phyloP scores from a whole-genome alignment of 37 sponge, comb jelly and placozoan genomes.

The Beroe forskalii region DNA sequence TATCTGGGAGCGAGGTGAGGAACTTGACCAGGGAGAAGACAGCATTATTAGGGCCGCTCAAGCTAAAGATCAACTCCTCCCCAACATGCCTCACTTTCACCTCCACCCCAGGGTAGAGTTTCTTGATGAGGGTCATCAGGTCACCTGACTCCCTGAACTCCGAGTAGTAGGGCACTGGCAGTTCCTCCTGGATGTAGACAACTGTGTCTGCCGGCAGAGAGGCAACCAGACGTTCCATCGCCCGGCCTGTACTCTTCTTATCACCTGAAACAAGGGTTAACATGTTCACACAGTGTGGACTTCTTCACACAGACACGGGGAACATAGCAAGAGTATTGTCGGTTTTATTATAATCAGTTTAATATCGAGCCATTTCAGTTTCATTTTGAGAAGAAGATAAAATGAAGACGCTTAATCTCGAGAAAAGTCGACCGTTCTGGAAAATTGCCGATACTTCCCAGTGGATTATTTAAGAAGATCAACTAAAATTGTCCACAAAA shows the following conservation, averaged over 20 bases:
- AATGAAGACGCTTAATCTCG: too few species aligned
- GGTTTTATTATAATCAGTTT: too few species aligned
- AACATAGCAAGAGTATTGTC: too few species aligned
- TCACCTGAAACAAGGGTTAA: constrained; percentile 40
- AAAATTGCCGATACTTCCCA: too few species aligned
- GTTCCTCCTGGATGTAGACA: not conserved
- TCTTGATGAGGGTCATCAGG: not conserved
- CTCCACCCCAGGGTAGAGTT: not conserved
- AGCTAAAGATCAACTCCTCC: not conserved
- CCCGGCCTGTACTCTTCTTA: not conserved
- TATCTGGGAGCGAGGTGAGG: constrained; percentile 9
- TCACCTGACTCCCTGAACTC: constrained; percentile 6
- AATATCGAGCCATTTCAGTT: too few species aligned
- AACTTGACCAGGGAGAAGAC: constrained; percentile 9
- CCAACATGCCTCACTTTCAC: not conserved
- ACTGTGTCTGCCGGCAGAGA: not conserved
- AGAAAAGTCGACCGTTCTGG: too few species aligned
- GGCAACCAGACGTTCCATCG: not conserved
- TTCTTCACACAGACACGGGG: too few species aligned
- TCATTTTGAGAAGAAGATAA: too few species aligned
- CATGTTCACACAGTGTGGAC: too few species aligned
- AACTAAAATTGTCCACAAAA: too few species aligned
- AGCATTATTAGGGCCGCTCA: not conserved
- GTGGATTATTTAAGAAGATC: too few species aligned
- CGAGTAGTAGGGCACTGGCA: not conserved